phyloP scores from a whole-genome alignment of 2,888 invertebrate genomes.

The Lycocerus yunnanus region DNA sequence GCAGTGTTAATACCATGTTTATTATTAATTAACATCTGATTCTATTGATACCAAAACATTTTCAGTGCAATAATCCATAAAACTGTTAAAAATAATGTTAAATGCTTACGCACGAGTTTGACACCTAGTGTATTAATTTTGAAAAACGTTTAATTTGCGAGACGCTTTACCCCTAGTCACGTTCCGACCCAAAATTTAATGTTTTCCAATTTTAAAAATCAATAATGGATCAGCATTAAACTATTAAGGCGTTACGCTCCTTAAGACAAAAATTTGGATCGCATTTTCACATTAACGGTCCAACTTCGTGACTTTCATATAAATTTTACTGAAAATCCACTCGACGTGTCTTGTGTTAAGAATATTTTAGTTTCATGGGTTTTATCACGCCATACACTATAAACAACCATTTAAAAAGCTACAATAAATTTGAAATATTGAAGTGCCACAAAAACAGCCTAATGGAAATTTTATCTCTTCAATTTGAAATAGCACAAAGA shows the following conservation, averaged over 20 bases:
- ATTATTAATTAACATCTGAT: no score
- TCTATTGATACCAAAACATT: no score
- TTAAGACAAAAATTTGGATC: background rate
- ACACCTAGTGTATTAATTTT: background rate
- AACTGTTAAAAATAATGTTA: no score
- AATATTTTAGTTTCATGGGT: background rate
- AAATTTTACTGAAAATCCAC: background rate
- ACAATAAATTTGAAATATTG: background rate
- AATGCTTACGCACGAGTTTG: no score
- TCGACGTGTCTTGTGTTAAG: background rate
- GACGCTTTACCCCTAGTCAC: background rate
- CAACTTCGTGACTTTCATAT: background rate
- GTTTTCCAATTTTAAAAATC: background rate
- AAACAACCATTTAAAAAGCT: background rate
- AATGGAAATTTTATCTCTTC: background rate
- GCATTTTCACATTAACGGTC: background rate
- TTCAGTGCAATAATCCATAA: no score
- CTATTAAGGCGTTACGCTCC: background rate
- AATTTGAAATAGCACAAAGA: background rate
- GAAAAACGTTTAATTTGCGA: background rate
- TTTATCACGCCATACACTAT: background rate
- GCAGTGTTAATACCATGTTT: no score
- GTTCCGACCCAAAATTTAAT: background rate
- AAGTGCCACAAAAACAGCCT: background rate
- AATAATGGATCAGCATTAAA: background rate